These are phyloP conservation scores for Drosophila longiperda DNA, from an alignment of 2,888 invertebrate genomes.

Conservation along the genomic window DNA sequence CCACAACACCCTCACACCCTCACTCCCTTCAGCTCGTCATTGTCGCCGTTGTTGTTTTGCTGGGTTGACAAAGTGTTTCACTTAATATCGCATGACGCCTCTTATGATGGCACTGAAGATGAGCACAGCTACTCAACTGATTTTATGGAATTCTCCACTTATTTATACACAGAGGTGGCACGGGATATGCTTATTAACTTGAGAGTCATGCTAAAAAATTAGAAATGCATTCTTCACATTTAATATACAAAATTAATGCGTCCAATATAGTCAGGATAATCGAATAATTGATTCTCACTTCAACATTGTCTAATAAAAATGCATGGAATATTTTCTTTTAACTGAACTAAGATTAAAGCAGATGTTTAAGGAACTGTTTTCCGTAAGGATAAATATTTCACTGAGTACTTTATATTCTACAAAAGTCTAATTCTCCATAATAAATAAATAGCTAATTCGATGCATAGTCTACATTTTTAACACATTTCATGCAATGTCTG, in stretches of 20 bases:
- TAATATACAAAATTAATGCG: not conserved
- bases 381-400: not conserved
- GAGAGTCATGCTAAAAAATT: conserved; percentile 17
- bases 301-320: not conserved
- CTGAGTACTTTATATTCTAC: not conserved
- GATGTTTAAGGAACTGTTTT: not conserved
- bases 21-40: conserved; percentile 16
- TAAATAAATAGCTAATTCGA: not conserved
- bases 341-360: not conserved
- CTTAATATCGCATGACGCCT: conserved; percentile 82
- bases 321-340: not conserved
- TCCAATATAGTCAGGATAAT: not conserved
- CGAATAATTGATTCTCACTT: not conserved
- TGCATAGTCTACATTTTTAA: not conserved
- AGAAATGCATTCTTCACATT: not conserved
- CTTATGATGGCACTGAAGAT: conserved; percentile 58
- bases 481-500: not conserved
- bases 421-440: not conserved
- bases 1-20: not conserved
- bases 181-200: conserved; percentile 38
- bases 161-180: conserved; percentile 36
- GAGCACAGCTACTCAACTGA: conserved; percentile 59
- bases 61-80: conserved; percentile 82
- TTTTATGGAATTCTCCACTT: conserved; percentile 45
- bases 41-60: conserved; percentile 37